Evolutionary conservation across 1,140 invertebrate genomes (phyloP).

Genomic region (Parapsyche elsis): DNA sequence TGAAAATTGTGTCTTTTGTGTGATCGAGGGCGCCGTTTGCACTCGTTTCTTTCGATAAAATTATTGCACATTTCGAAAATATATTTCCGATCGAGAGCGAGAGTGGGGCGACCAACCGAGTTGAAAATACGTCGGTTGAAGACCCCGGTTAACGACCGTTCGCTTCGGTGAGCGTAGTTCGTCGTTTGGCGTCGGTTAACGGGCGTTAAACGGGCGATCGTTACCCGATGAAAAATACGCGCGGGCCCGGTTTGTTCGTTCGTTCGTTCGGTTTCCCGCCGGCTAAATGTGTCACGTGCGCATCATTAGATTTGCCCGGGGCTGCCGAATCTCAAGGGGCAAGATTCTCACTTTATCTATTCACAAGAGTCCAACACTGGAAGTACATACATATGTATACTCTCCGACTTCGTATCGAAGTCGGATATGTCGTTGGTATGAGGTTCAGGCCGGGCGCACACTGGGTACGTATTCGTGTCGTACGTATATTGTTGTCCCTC

Average conservation of each 20-base stretch:
- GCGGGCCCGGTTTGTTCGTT: no score
- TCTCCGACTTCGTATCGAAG: no score
- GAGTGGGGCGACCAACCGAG: background rate
- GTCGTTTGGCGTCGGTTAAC: conserved; percentile 8
- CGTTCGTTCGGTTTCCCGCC: conserved; percentile 40
- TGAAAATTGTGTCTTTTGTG: no score
- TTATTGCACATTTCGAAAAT: background rate
- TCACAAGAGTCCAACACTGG: conserved; percentile 7
- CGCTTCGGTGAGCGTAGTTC: background rate
- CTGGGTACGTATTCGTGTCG: no score
- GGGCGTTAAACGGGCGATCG: conserved; percentile 41
- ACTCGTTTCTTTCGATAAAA: background rate
- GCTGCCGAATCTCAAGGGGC: conserved; percentile 22
- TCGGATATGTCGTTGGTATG: no score
- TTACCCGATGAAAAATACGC: conserved; percentile 50
- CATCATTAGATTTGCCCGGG: conserved; percentile 49
- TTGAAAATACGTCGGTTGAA: no score
- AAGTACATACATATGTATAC: no score
- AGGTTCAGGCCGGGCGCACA: no score
- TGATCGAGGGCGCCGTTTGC: background rate
- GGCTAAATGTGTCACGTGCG: conserved; percentile 50
- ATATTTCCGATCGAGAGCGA: conserved; percentile 5
- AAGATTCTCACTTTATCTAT: conserved; percentile 2
- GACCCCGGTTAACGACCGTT: background rate
- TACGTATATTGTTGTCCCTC: no score